These are phyloP conservation scores for Saturnia pavonia DNA, from an alignment of 2,888 invertebrate genomes.

Conservation along the genomic window DNA sequence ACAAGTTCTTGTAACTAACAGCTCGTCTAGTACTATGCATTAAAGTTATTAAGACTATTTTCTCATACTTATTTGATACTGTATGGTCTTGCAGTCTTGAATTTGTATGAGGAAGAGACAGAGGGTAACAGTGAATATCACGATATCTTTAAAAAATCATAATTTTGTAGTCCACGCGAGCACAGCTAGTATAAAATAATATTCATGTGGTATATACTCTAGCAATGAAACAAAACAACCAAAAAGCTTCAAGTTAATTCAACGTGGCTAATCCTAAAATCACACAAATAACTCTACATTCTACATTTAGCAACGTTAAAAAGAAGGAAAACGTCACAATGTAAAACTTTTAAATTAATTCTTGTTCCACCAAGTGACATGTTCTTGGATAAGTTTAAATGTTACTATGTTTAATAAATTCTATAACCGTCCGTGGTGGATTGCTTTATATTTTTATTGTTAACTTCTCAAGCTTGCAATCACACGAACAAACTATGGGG, in stretches of 20 bases:
- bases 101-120: too few species aligned
- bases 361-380: background rate
- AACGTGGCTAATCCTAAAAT: background rate
- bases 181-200: too few species aligned
- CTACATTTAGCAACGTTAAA: background rate
- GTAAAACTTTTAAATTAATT: background rate
- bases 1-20: too few species aligned
- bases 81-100: too few species aligned
- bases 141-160: too few species aligned
- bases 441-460: conserved; percentile 16
- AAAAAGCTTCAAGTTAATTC: background rate
- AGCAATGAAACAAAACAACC: too few species aligned
- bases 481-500: conserved; percentile 3
- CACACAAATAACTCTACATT: background rate
- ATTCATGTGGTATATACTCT: too few species aligned
- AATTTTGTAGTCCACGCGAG: too few species aligned
- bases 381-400: background rate
- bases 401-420: background rate
- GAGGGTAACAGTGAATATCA: too few species aligned
- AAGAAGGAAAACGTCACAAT: background rate
- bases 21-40: too few species aligned
- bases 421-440: conserved; percentile 2
- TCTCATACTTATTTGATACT: too few species aligned
- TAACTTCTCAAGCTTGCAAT: conserved; percentile 15
- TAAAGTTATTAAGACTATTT: too few species aligned